These are phyloP conservation scores for Rotaria magnacalcarata DNA, from an alignment of 2,888 invertebrate species.

Conservation along the genomic window DNA sequence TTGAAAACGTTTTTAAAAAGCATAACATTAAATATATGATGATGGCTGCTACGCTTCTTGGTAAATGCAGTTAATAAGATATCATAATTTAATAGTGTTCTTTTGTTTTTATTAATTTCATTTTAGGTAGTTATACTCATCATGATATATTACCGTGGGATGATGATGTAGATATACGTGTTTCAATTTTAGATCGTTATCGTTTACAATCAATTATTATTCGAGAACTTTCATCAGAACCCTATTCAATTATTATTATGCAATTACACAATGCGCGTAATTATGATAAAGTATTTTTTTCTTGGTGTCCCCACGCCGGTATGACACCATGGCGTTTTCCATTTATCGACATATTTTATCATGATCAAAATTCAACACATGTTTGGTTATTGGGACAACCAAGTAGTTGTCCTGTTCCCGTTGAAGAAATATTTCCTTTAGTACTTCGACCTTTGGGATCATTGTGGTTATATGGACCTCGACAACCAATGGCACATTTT, in stretches of 20 bases:
- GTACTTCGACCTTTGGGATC: not conserved
- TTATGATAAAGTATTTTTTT: not conserved
- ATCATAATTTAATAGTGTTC: not conserved
- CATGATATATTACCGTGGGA: conserved; percentile 3
- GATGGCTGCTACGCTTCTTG: not conserved
- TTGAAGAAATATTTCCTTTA: not conserved
- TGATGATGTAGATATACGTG: not conserved
- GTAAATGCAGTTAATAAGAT: not conserved
- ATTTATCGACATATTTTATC: not conserved
- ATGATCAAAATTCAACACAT: conserved; percentile 6
- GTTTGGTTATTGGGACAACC: not conserved
- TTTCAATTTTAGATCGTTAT: not conserved
- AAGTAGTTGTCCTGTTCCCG: not conserved
- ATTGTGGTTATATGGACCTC: not conserved
- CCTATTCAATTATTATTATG: not conserved
- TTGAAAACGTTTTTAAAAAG: no score
- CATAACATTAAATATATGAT: not conserved
- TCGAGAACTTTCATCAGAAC: not conserved
- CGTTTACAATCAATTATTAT: not conserved
- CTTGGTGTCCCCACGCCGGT: not conserved
- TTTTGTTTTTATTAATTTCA: not conserved
- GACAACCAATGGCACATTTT: not conserved
- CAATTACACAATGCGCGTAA: not conserved
- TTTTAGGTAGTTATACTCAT: not conserved
- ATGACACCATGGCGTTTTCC: not conserved